phyloP scores from a whole-genome alignment of 2,797 vertebrate genomes.

The Melanotaenia pygmaea region DNA sequence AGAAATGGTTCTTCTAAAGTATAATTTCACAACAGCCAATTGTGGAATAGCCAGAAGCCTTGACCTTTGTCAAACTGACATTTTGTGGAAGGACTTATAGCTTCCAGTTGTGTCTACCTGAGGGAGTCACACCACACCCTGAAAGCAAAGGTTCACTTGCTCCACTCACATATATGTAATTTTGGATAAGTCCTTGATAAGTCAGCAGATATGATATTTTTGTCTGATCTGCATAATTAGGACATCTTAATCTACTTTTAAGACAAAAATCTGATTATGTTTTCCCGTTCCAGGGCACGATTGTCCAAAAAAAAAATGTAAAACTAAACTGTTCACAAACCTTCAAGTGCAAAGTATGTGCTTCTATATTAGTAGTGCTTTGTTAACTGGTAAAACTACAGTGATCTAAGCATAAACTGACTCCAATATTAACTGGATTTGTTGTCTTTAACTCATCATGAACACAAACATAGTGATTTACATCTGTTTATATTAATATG shows the following conservation, averaged over 20 bases:
- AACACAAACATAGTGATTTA: constrained; percentile 25
- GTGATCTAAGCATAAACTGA: background rate
- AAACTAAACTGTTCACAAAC: background rate
- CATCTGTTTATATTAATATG: constrained; percentile 40
- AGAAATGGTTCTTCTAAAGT: background rate
- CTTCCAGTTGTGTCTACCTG: background rate
- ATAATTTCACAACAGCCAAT: constrained; percentile 3
- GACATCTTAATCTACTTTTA: background rate
- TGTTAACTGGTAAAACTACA: background rate
- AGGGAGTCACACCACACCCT: background rate
- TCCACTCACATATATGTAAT: too few relatives aligned
- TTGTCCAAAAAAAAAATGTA: background rate
- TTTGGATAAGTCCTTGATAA: too few relatives aligned
- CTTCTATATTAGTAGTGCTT: background rate
- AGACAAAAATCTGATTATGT: background rate
- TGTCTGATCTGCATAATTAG: too few relatives aligned
- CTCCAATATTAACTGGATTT: background rate
- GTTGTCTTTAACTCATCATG: constrained; percentile 2
- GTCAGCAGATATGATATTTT: background rate
- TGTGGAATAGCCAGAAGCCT: background rate
- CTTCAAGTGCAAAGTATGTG: background rate
- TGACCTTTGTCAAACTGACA: background rate
- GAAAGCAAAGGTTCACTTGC: background rate
- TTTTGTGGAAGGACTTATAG: background rate
- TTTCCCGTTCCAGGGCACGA: background rate